These are phyloP conservation scores for Drosophila atripex DNA, from an alignment of 2,888 invertebrate genomes.

Conservation along the genomic window DNA sequence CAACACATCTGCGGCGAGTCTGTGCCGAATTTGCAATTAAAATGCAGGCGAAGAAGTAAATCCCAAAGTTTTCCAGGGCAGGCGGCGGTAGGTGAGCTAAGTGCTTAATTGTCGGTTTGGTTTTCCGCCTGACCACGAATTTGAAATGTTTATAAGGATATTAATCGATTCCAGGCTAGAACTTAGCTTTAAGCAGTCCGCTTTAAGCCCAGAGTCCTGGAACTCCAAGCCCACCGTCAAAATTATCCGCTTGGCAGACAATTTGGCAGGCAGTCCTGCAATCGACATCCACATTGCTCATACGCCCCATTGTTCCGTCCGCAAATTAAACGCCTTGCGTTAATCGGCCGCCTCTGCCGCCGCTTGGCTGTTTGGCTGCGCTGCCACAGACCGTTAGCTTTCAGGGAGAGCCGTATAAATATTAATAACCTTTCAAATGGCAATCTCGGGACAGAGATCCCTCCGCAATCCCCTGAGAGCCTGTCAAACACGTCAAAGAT, in stretches of 20 bases:
- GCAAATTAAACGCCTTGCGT: slow-evolving; percentile 43
- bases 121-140: slow-evolving; percentile 5
- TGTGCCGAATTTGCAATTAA: slow-evolving; percentile 51
- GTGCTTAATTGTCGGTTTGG: slow-evolving; percentile 15
- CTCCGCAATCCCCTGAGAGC: slow-evolving; percentile 27
- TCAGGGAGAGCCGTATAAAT: slow-evolving; percentile 69
- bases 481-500: slow-evolving; percentile 72
- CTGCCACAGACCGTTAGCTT: slow-evolving; percentile 15
- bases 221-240: neutral
- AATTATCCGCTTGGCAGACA: slow-evolving; percentile 24
- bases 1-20: slow-evolving; percentile 47
- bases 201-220: neutral
- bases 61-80: neutral
- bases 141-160: slow-evolving; percentile 4
- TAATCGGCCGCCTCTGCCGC: slow-evolving; percentile 38
- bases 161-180: slow-evolving; percentile 1
- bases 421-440: slow-evolving; percentile 73
- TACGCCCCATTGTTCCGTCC: slow-evolving; percentile 47
- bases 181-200: neutral
- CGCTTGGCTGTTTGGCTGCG: slow-evolving; percentile 9
- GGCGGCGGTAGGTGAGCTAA: neutral
- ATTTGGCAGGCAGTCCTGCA: slow-evolving; percentile 5
- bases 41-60: slow-evolving; percentile 20
- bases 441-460: slow-evolving; percentile 7
- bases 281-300: slow-evolving; percentile 41